Percentiles rank a stretch among this genome's conserved stretches.
Evolutionary conservation across 2,797 vertebrate genomes (phyloP).

Genomic region (Coluber constrictor): DNA sequence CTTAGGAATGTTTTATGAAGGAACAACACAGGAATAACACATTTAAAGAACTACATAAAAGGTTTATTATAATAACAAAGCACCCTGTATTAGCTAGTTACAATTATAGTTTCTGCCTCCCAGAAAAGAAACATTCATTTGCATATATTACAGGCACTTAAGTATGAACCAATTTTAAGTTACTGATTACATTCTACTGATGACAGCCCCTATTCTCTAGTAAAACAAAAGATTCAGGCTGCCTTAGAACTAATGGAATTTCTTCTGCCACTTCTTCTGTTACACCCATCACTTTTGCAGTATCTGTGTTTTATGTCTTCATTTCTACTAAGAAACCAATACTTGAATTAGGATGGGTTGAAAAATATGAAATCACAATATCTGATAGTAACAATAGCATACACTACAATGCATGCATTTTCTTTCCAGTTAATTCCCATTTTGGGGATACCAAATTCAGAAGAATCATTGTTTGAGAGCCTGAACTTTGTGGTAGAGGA

Average conservation of each 20-base stretch:
- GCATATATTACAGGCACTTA: background rate
- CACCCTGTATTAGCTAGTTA: background rate
- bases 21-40: background rate
- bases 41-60: background rate
- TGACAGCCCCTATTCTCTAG: background rate
- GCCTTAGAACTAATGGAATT: background rate
- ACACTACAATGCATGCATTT: fast-evolving
- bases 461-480: fast-evolving
- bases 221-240: background rate
- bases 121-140: background rate
- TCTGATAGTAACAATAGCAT: background rate
- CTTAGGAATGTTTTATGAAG: background rate
- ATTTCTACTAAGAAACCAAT: background rate
- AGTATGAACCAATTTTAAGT: background rate
- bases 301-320: background rate
- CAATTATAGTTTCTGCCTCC: background rate
- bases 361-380: background rate
- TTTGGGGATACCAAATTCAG: background rate
- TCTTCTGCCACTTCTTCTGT: background rate
- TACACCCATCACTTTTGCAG: background rate
- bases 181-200: background rate
- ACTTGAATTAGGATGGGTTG: background rate
- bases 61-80: background rate
- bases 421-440: background rate
- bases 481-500: background rate